A percentile compares a stretch with the other conserved stretches of the same genome.
Evolutionary conservation across 2,888 invertebrate genomes (phyloP).

Genomic region (Dryococelus australis): DNA sequence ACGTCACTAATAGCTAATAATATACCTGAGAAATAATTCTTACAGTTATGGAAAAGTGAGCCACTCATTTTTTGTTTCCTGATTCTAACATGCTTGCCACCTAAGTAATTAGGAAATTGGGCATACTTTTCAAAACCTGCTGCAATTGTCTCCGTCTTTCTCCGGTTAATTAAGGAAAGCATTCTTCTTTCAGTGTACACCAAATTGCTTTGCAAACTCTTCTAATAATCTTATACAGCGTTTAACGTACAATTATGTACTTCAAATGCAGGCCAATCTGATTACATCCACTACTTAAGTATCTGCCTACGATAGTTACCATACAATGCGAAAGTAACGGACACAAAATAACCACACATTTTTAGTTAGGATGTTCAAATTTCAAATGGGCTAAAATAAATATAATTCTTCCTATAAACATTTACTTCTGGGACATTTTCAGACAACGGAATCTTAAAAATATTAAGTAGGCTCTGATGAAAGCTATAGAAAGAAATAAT

Average conservation of each 20-base stretch:
- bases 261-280: neutral
- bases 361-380: too few relatives aligned
- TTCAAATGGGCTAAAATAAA: too few relatives aligned
- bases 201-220: neutral
- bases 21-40: neutral
- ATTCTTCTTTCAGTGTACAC: neutral
- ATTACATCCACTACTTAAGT: neutral
- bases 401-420: too few relatives aligned
- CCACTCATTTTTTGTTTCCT: conserved; percentile 23
- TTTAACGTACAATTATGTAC: neutral
- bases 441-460: too few relatives aligned
- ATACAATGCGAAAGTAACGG: too few relatives aligned
- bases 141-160: neutral
- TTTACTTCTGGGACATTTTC: too few relatives aligned
- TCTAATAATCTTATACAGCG: neutral
- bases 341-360: too few relatives aligned
- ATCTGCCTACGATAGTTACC: neutral
- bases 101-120: conserved; percentile 11
- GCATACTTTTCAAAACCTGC: conserved; percentile 11
- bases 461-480: too few relatives aligned
- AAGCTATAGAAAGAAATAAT: too few relatives aligned
- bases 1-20: neutral
- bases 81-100: conserved; percentile 19
- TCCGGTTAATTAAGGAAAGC: neutral
- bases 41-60: neutral